phyloP scores from a whole-genome alignment of 2,113 vertebrate species.

The Aix galericulata region DNA sequence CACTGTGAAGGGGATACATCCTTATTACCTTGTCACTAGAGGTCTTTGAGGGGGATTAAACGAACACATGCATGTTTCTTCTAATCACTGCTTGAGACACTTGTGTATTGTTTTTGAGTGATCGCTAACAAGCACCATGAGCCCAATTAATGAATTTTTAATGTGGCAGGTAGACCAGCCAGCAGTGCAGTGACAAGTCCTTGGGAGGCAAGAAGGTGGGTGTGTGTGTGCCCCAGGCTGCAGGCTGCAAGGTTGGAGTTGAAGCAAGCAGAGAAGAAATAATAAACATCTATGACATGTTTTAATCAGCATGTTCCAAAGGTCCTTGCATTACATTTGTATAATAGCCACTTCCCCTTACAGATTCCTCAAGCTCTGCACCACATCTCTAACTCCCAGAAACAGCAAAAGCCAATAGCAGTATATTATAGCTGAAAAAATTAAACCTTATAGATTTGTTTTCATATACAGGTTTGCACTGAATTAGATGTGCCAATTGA shows the following conservation, averaged over 20 bases:
- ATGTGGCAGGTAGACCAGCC: background rate
- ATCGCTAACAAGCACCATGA: background rate
- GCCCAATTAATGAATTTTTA: background rate
- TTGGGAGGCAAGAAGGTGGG: background rate
- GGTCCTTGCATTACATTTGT: background rate
- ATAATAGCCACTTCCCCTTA: background rate
- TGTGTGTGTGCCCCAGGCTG: fast-evolving
- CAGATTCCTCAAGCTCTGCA: background rate
- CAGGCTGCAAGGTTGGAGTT: background rate
- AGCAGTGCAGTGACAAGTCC: background rate
- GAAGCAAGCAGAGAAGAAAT: background rate
- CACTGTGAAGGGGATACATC: background rate
- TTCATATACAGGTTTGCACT: background rate
- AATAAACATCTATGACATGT: background rate
- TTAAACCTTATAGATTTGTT: background rate
- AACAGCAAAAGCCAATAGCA: background rate
- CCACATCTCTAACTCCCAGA: background rate
- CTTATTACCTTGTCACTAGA: background rate
- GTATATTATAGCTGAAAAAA: background rate
- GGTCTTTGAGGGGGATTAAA: background rate
- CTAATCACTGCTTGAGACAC: background rate
- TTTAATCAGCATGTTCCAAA: background rate
- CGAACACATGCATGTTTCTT: background rate
- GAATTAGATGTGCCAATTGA: background rate
- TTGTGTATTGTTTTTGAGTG: background rate